Evolutionary conservation across 2,888 invertebrate genomes (phyloP), one percentile per base, ranked within the genome.

Genomic region (Xanthia icteritia): DNA sequence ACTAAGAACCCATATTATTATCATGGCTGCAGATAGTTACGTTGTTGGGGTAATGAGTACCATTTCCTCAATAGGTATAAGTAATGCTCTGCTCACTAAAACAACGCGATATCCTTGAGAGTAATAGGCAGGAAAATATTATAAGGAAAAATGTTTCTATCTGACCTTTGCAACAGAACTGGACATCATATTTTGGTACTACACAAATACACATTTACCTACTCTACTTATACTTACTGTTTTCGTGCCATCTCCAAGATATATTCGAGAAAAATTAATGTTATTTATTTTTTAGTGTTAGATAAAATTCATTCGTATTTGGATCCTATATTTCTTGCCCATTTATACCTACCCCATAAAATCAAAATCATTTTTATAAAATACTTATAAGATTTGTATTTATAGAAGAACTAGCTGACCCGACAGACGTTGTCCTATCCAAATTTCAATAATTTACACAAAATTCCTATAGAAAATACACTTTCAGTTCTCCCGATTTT

Each of bases 81-180:
- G 65, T 56, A 73, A 73, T 48, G 51, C n/a, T 61, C 60, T 66
- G 60, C 42, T 70, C 78, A 60, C 65, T 69, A 70, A 61, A 66
- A 73, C 45, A 73, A 67, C 27, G 48, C 56, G 68, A 60, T 81
- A 69, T 77, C 65, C 65, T 69, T 72, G 48, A 73, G 56, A 42
- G 11, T 5, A 42, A 39, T 39, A 20, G 15, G 15, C 51, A 42
- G 51, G 65, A 71, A 83, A 73, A 73, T 48, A 42, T 17, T 48
- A 73, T 36, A 61, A 77, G 83, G 56, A 82, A 81, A 70, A 81
- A 54, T 0, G 36, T 64, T 68, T 39, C 58, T 54, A 51, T 81
- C 36, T 45, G 45, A 68, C 54, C 42, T 54, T 65, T 54, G 17
- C 9, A 65, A 56, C 39, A 51, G 39, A 70, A 66, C 56, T 58